A percentile compares a stretch with the other conserved stretches of the same genome.
phyloP scores from a whole-genome alignment of 2,888 invertebrate species.

The Andrena minutula region DNA sequence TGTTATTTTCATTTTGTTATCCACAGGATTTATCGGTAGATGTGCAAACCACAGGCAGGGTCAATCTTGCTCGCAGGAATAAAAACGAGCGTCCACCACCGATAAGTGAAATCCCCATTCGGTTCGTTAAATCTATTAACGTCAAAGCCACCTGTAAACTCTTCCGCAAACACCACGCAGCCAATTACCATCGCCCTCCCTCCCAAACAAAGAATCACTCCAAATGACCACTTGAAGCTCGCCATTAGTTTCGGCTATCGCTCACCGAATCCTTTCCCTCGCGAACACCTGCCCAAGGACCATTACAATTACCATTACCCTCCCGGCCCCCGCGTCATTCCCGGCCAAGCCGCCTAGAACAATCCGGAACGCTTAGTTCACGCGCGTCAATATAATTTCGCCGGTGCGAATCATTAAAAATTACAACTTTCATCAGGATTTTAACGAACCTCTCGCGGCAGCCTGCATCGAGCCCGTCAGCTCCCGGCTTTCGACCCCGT shows the following conservation, averaged over 20 bases:
- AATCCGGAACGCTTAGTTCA: not conserved
- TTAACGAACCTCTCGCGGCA: constrained; percentile 52
- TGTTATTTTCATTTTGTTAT: no score
- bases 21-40: no score
- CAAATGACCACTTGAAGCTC: constrained; percentile 11
- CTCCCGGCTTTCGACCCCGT: constrained; percentile 42
- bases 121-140: not conserved
- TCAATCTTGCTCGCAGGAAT: no score
- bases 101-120: no score
- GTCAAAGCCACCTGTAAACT: not conserved
- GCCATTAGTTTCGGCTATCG: constrained; percentile 6
- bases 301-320: constrained; percentile 19
- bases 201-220: not conserved
- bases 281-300: constrained; percentile 8
- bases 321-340: not conserved
- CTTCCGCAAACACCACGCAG: not conserved
- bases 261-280: not conserved
- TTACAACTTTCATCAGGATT: constrained; percentile 50
- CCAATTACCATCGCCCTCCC: constrained; percentile 3
- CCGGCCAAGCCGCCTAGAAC: not conserved
- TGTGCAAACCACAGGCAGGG: no score
- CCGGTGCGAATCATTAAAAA: constrained; percentile 44
- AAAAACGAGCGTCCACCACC: no score
- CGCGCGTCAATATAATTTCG: constrained; percentile 24
- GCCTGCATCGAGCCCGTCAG: constrained; percentile 33